Evolutionary conservation across 2,888 invertebrate genomes (phyloP), one percentile per base, ranked within the genome.

Genomic region (Sinohyriopsis cumingii): DNA sequence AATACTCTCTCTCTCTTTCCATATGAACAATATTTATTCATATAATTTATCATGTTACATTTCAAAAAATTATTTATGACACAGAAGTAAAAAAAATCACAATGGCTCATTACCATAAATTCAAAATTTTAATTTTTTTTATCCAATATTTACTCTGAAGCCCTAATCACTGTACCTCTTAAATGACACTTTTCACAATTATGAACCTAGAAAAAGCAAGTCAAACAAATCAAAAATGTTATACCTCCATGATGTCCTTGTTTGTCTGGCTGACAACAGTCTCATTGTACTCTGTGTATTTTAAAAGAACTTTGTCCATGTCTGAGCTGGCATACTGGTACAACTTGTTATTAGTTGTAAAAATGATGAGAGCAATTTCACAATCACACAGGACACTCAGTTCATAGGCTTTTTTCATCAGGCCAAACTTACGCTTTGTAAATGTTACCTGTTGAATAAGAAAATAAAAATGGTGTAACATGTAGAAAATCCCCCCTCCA

Each of bases 341-440:
- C 84, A 99, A 93, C 92, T 98, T 98, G 93, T 99, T 99, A 92
- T 96, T 97, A 88, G 96, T 97, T 91, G 98, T 99, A 93, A 99
- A 99, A 91, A 99, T 99, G 91, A 99, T 99, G 85, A 99, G 93
- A 33, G 99, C 99, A 80, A 99, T 99, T 92, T 99, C 99, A 91
- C 99, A 99, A 92, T 99, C 99, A 91, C 99, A 99, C 72, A 99
- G 93, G 73, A 99, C 99, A 88, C 97, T 97, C 89, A 99, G 92
- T 91, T 99, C 99, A 91, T 99, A 99, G 59, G 99, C 99, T 91
- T 99, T 99, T 93, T 99, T 99, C 99, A 99, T 99, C 81, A 99
- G 95, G 82, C 99, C 99, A 90, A 99, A 99, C 93, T 99, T 99
- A 86, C 99, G 94, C 91, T 99, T 99, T 92, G 99, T 99, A 93